phyloP scores from a whole-genome alignment of 2,797 vertebrate species.

The Argya squamiceps region DNA sequence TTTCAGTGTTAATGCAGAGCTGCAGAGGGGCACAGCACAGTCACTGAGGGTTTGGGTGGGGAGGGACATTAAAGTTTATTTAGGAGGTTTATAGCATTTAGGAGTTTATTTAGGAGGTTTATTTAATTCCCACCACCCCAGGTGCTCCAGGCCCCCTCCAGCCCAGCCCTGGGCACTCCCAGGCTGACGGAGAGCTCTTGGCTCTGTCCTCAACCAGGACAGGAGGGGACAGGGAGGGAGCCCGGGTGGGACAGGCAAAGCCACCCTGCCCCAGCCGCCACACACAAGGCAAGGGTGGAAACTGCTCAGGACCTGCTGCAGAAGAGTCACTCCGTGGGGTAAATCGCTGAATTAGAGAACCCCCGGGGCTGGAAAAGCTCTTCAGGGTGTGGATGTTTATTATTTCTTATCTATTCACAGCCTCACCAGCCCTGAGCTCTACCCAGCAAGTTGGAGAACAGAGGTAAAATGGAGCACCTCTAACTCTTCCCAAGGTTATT shows the following conservation, averaged over 20 bases:
- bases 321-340: fast-evolving
- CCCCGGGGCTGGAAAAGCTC: neutral
- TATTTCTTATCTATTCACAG: too few relatives aligned
- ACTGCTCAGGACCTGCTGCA: neutral
- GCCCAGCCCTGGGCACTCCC: too few relatives aligned
- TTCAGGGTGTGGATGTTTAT: too few relatives aligned
- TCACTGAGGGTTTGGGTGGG: neutral
- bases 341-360: fast-evolving
- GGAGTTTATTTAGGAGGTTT: too few relatives aligned
- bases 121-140: neutral
- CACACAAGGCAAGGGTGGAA: neutral
- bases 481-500: too few relatives aligned
- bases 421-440: too few relatives aligned
- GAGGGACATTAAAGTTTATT: too few relatives aligned
- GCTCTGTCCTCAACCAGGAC: too few relatives aligned
- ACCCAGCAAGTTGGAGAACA: too few relatives aligned
- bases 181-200: neutral
- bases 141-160: neutral
- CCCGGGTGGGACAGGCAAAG: neutral
- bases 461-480: too few relatives aligned
- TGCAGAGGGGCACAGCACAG: neutral
- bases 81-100: too few relatives aligned
- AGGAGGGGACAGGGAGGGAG: neutral
- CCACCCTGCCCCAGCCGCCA: neutral
- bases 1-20: neutral